Percentiles rank a stretch among this genome's conserved stretches.
Evolutionary conservation across 2,888 invertebrate genomes (phyloP).

Genomic region (Oxystoma pomonae): DNA sequence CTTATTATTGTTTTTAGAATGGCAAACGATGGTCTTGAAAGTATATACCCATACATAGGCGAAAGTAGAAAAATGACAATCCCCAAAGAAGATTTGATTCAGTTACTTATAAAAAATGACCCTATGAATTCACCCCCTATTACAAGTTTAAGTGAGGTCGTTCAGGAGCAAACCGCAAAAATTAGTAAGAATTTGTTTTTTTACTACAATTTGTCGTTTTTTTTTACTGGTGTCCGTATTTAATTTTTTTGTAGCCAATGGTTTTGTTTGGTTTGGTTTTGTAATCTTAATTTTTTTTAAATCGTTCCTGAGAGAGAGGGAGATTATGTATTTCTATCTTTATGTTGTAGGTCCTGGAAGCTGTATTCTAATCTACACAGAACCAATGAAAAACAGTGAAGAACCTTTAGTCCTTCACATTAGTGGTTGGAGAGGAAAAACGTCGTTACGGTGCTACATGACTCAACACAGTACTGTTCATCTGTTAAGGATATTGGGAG

Average conservation of each 20-base stretch:
- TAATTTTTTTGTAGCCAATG: no score
- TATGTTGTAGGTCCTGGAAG: conserved; percentile 60
- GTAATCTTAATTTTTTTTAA: background rate
- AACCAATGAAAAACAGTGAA: conserved; percentile 46
- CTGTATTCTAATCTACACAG: conserved; percentile 67
- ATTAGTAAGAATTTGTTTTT: no score
- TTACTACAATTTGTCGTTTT: no score
- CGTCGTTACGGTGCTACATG: conserved; percentile 84
- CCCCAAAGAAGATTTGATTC: conserved; percentile 70
- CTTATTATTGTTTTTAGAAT: conserved; percentile 58
- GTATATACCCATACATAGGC: conserved; percentile 69
- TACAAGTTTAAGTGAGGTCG: conserved; percentile 59
- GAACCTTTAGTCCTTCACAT: conserved; percentile 57
- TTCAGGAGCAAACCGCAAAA: conserved; percentile 64
- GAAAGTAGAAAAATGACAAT: conserved; percentile 64
- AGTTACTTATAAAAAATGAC: conserved; percentile 74
- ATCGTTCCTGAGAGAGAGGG: background rate
- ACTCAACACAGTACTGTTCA: conserved; percentile 82
- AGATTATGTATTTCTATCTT: background rate
- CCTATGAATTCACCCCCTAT: conserved; percentile 74
- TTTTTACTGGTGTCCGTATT: no score
- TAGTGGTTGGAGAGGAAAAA: conserved; percentile 90
- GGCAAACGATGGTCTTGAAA: conserved; percentile 85
- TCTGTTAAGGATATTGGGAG: conserved; percentile 78
- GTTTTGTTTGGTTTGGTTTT: background rate